Conservation (phyloP, 2,797 vertebrate species). For the Rhabdomys pumilio region DNA sequence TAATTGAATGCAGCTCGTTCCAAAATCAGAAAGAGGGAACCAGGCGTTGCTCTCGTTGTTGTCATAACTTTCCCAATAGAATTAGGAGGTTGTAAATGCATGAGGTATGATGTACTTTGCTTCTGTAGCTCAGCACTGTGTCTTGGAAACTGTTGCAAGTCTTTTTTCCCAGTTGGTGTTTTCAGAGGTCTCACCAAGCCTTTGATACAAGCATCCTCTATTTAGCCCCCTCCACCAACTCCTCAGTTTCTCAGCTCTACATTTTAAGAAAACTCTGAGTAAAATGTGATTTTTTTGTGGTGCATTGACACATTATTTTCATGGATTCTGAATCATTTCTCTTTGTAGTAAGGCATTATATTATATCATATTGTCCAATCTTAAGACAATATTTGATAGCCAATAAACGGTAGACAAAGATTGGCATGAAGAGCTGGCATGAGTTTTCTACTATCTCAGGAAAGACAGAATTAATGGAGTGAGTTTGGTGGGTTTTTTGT, state of each 20-base stretch:
- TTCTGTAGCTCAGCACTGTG: neutral
- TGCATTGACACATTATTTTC: neutral
- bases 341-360: neutral
- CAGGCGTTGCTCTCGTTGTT: neutral
- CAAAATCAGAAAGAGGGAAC: slow-evolving; percentile 20
- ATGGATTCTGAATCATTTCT: slow-evolving; percentile 29
- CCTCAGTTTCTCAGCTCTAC: slow-evolving; percentile 33
- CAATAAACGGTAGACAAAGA: neutral
- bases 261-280: slow-evolving; percentile 24
- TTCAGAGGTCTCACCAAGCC: neutral
- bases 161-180: neutral
- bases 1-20: neutral
- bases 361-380: neutral
- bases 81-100: neutral
- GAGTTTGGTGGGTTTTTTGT: neutral
- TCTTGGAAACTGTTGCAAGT: neutral
- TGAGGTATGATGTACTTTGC: neutral
- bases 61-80: slow-evolving; percentile 29
- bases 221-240: neutral
- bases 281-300: neutral
- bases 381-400: neutral
- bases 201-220: slow-evolving; percentile 5
- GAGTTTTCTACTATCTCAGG: neutral
- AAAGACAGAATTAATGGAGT: neutral
- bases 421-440: neutral